phyloP scores from a whole-genome alignment of 2,888 invertebrate genomes.

The Lordiphosa andalusiaca region DNA sequence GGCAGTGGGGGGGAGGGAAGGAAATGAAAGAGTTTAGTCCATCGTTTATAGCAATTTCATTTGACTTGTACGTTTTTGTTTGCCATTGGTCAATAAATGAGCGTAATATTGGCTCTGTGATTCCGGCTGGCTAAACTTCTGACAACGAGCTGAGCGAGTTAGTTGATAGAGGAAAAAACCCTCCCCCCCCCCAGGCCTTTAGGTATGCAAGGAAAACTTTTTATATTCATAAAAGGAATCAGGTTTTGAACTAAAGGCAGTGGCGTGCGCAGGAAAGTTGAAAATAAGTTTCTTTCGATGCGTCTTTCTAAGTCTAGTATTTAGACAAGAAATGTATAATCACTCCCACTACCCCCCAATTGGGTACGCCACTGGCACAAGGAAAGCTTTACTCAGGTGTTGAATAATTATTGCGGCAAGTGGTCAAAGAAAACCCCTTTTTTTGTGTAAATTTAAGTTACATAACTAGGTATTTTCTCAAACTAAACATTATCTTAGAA shows the following conservation, averaged over 20 bases:
- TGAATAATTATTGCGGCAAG: background rate
- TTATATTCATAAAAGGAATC: slow-evolving; percentile 4
- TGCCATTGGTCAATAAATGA: slow-evolving; percentile 67
- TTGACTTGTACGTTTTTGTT: slow-evolving; percentile 59
- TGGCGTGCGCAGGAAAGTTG: too few species aligned
- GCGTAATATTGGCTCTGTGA: slow-evolving; percentile 67
- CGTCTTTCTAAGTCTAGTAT: too few species aligned
- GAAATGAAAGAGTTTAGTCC: slow-evolving; percentile 29
- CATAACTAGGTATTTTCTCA: too few species aligned
- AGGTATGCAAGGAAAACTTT: slow-evolving; percentile 11
- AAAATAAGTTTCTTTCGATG: too few species aligned
- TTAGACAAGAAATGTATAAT: too few species aligned
- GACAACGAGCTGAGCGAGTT: slow-evolving; percentile 32
- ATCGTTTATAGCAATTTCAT: slow-evolving; percentile 66
- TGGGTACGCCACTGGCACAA: background rate
- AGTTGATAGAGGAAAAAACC: background rate
- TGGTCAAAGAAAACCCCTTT: too few species aligned
- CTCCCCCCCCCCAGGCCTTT: background rate
- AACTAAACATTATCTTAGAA: too few species aligned
- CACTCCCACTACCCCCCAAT: too few species aligned
- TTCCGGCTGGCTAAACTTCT: slow-evolving; percentile 44
- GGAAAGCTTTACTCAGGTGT: too few species aligned
- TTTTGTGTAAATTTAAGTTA: too few species aligned
- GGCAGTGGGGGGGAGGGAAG: background rate
- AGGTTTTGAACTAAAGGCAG: slow-evolving; percentile 1